Base-by-base conservation (phyloP, 2,797 vertebrate species). In the Pseudochirops corinnae region DNA sequence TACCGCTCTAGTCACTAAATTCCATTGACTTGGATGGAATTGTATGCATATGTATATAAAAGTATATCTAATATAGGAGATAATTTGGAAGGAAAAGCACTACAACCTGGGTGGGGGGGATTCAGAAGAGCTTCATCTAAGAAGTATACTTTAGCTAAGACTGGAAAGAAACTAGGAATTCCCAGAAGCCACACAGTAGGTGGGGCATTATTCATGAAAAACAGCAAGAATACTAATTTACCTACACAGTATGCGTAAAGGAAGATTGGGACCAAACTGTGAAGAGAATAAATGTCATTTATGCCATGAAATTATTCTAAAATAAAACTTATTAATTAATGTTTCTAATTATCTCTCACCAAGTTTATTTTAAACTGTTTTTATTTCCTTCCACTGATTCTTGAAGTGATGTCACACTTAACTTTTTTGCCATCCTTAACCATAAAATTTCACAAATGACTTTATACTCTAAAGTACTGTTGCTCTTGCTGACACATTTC, bases 51-150 rank as follows among this genome's bases (percentile, higher is more conserved):
- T 62, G 60, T 29, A 62, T 33, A 12, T 62, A 62, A 62, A 62
- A 62, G 31, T 14, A 62, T 62, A 16, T 60, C 28, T 29, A 11
- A 31, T 62, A 33, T 33, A 14, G 13, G 5, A 33, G 29, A 33
- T 74, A 18, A n/a, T 74, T n/a, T 74, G 62, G 33, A 74, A 33
- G 5, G 62, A 5, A 74, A 74, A 12, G 26, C 33, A n/a, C 33
- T n/a, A n/a, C 1, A n/a, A 18, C 33, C 3, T n/a, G 14, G 53
- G 53, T 0, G 16, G 14, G 4, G 16, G 14, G 1, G 5, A n/a
- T 74, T 74, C n/a, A 33, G 14, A n/a, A 74, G 18, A 14, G 14
- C 62, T 74, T 74, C 62, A n/a, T 74, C 16, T 74, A 74, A 33
- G 33, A 67, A 33, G 31, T 67, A 67, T 4, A n/a, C 33, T 67